Evolutionary conservation across 2,888 invertebrate genomes (phyloP).

Genomic region (Dynastes hyllus): DNA sequence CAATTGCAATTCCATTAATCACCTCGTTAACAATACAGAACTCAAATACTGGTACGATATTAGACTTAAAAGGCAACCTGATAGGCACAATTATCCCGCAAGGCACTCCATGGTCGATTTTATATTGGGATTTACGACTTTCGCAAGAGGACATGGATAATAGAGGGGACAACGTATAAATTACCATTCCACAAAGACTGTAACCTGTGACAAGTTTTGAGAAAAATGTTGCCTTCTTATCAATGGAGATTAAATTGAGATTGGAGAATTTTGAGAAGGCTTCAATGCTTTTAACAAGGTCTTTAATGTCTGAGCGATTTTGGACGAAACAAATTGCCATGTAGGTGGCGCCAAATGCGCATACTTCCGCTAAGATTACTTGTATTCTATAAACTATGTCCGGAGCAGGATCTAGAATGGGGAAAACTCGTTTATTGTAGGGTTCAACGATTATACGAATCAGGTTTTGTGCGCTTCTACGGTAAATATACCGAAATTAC

Average conservation of each 20-base stretch:
- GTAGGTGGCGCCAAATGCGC: slow-evolving; percentile 60
- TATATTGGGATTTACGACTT: slow-evolving; percentile 49
- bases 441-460: no score
- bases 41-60: slow-evolving; percentile 58
- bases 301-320: slow-evolving; percentile 55
- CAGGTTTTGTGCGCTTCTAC: background rate
- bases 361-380: slow-evolving; percentile 58
- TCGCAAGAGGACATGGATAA: slow-evolving; percentile 57
- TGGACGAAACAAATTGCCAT: slow-evolving; percentile 60
- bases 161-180: slow-evolving; percentile 60
- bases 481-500: background rate
- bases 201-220: slow-evolving; percentile 59
- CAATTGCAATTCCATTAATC: slow-evolving; percentile 59
- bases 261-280: slow-evolving; percentile 49
- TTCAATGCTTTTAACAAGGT: slow-evolving; percentile 49
- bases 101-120: slow-evolving; percentile 59
- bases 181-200: slow-evolving; percentile 59
- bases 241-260: slow-evolving; percentile 54
- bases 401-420: slow-evolving; percentile 26
- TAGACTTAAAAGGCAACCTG: slow-evolving; percentile 58
- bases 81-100: slow-evolving; percentile 60
- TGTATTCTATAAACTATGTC: slow-evolving; percentile 53
- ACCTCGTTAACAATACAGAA: slow-evolving; percentile 60
- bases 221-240: slow-evolving; percentile 57
- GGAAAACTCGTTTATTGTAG: no score